Evolutionary conservation across 2,888 invertebrate genomes (phyloP), one percentile per base, ranked within the genome.

Genomic region (Zaprionus lineosus): DNA sequence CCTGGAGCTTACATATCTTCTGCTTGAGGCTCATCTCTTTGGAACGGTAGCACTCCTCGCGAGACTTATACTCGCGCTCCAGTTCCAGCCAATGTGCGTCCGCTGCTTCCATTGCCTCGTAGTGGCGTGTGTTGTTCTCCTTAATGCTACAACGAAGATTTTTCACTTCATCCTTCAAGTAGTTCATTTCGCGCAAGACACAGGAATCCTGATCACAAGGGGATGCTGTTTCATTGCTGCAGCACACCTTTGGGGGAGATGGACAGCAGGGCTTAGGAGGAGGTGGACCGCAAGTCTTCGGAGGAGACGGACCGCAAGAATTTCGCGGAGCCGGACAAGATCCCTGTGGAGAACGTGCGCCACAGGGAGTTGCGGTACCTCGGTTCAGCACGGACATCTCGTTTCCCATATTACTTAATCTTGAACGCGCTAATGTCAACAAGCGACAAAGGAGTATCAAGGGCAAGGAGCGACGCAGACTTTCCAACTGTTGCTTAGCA

Each of bases 61-160:
- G 92, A 74, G 91, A 91, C 87, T 93, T 93, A 74, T 93, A 93
- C 0, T 92, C 92, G 5, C 91, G 91, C 82, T 93, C 94, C 91
- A 94, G 91, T 76, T 93, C 93, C 0, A 93, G 92, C 93, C 94
- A 94, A 89, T 94, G 92, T 57, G 94, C 93, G 63, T 94, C 94
- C 0, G 94, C 94, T 56, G 94, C 93, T 52, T 94, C 93, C 83
- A 95, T 87, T 76, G 94, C 94, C 81, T 93, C 93, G 75, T 94
- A 91, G 78, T 94, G 94, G 0, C 94, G 93, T 1, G 92, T 90
- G 84, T 93, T 93, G 58, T 94, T 90, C 24, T 92, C 92, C 37
- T 92, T 91, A 61, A 89, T 91, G 88, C 84, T 88, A 63, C 71
- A 86, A 28, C 87, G 89, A 37, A 90, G 69, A 28, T 63, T 79